Evolutionary conservation across 1,140 invertebrate genomes (phyloP).

Genomic region (Zaprionus africanus): DNA sequence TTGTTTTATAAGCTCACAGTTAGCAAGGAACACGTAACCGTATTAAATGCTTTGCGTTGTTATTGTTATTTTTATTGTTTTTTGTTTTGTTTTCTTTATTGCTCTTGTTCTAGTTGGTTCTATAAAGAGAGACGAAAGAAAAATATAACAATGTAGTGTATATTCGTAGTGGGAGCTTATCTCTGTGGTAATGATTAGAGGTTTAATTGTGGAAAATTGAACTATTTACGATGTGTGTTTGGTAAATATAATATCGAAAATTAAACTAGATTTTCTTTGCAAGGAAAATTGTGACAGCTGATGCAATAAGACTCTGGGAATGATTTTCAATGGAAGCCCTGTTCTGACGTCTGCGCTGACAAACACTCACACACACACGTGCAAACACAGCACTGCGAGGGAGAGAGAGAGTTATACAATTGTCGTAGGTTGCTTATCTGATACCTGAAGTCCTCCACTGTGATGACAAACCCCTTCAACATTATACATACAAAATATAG

Average conservation of each 20-base stretch:
- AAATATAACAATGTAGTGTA: background rate
- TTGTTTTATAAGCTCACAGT: conserved; percentile 22
- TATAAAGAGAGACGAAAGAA: conserved; percentile 20
- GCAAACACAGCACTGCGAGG: background rate
- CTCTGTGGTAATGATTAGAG: no score
- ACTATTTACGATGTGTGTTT: background rate
- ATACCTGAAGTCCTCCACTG: background rate
- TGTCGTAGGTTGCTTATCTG: conserved; percentile 46
- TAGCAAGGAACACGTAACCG: conserved; percentile 32
- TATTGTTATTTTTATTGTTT: background rate
- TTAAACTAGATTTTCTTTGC: background rate
- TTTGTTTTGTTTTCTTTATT: background rate
- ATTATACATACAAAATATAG: background rate
- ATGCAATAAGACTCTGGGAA: conserved; percentile 34
- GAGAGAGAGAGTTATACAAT: conserved; percentile 5
- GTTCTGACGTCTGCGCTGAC: conserved; percentile 21
- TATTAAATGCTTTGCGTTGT: conserved; percentile 7
- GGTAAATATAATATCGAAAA: background rate
- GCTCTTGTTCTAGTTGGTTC: conserved; percentile 29
- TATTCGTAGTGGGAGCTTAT: background rate
- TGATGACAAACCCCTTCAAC: background rate
- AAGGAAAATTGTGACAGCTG: conserved; percentile 27
- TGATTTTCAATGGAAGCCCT: conserved; percentile 27
- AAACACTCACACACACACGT: no score
- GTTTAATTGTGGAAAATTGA: background rate